Conservation (phyloP, 2,113 vertebrate species). For the Leptobrachium leishanense region DNA sequence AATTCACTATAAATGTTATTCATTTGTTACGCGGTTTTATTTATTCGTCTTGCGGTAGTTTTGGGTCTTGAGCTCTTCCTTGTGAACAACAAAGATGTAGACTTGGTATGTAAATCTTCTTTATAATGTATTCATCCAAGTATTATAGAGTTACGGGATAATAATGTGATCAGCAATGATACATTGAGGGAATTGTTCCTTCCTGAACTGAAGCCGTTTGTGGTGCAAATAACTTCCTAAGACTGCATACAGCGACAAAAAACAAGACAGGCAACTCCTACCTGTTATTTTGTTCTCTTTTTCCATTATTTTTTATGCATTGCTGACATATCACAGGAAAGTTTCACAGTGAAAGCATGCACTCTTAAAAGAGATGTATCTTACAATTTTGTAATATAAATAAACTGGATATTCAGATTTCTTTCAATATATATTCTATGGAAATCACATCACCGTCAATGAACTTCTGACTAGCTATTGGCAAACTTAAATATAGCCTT, state of each 20-base stretch:
- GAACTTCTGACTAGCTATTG: not conserved
- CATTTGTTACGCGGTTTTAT: not conserved
- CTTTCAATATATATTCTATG: not conserved
- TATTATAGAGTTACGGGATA: constrained; percentile 28
- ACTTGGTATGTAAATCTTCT: constrained; percentile 12
- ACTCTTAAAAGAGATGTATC: not conserved
- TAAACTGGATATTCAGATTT: not conserved
- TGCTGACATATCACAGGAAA: not conserved
- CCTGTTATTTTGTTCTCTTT: constrained; percentile 1
- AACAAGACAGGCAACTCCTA: constrained; percentile 18
- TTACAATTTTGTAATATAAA: not conserved
- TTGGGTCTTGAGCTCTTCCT: not conserved
- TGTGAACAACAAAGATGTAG: not conserved
- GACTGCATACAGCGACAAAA: constrained; percentile 30
- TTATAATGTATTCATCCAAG: constrained; percentile 23
- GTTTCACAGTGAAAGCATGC: not conserved
- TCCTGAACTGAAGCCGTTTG: constrained; percentile 19
- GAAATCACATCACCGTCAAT: not conserved
- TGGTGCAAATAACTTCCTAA: constrained; percentile 29
- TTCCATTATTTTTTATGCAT: not conserved
- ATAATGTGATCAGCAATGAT: constrained; percentile 34
- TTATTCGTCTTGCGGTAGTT: not conserved
- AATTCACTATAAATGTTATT: not conserved
- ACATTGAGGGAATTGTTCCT: constrained; percentile 28
- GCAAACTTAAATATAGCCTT: not conserved